These are phyloP conservation scores for Neocloeon triangulifer DNA, from an alignment of 1,140 invertebrate species.

Conservation along the genomic window DNA sequence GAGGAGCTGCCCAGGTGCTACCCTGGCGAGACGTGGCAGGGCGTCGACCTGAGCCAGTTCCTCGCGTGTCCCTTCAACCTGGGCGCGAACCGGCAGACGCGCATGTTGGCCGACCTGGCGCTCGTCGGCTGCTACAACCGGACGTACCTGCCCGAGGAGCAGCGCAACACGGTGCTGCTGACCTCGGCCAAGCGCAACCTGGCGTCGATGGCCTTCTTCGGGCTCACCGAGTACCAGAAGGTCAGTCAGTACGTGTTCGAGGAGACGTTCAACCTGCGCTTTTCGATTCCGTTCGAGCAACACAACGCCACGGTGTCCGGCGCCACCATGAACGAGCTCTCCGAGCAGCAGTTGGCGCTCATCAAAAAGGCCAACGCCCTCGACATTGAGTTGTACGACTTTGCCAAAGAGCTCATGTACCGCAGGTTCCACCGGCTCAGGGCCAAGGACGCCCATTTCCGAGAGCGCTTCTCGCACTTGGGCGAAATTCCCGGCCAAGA, in stretches of 20 bases:
- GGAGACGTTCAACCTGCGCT: constrained; percentile 84
- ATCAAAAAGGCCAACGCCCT: constrained; percentile 66
- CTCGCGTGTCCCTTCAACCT: constrained; percentile 77
- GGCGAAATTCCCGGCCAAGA: constrained; percentile 47
- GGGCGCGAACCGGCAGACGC: constrained; percentile 85
- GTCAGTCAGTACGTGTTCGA: constrained; percentile 93
- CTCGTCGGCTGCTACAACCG: constrained; percentile 89
- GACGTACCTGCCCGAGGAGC: constrained; percentile 38
- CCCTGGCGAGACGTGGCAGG: constrained; percentile 35
- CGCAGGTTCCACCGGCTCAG: constrained; percentile 61
- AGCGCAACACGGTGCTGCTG: constrained; percentile 61
- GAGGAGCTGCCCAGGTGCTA: constrained; percentile 61
- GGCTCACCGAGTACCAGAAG: constrained; percentile 86
- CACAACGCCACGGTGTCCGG: constrained; percentile 72
- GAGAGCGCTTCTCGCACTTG: constrained; percentile 51
- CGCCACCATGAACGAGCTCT: constrained; percentile 46
- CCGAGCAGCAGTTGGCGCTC: constrained; percentile 40
- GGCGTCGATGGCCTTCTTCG: constrained; percentile 88
- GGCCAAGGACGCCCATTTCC: constrained; percentile 54
- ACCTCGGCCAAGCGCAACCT: constrained; percentile 89
- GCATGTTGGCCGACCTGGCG: constrained; percentile 90
- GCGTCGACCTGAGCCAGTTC: constrained; percentile 60
- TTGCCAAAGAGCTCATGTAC: constrained; percentile 72
- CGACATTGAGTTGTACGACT: constrained; percentile 85
- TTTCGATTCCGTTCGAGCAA: constrained; percentile 69